phyloP scores from a whole-genome alignment of 2,888 invertebrate species.

The Eupithecia pulchellata region DNA sequence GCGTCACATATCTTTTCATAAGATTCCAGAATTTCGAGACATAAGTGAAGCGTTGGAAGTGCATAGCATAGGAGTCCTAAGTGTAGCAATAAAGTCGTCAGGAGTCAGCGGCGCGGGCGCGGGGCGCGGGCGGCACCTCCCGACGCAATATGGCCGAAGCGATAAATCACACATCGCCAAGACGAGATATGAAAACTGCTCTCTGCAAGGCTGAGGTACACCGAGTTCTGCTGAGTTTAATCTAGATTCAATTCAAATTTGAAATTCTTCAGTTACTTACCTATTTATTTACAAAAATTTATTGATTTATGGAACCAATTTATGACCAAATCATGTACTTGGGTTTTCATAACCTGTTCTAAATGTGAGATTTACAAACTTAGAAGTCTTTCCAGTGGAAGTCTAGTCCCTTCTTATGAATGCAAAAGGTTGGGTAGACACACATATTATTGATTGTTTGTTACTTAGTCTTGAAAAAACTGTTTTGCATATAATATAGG shows the following conservation, averaged over 20 bases:
- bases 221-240: slow-evolving; percentile 46
- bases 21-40: not conserved
- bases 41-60: not conserved
- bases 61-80: not conserved
- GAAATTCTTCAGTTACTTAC: not conserved
- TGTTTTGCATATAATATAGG: no score
- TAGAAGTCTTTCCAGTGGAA: not conserved
- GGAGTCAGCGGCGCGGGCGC: slow-evolving; percentile 31
- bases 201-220: slow-evolving; percentile 50
- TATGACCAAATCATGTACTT: not conserved
- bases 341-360: not conserved
- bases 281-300: no score
- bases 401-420: no score
- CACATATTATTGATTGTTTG: not conserved
- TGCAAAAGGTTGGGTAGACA: not conserved
- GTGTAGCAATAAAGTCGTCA: slow-evolving; percentile 39
- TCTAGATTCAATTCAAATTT: not conserved
- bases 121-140: no score
- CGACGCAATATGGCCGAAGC: slow-evolving; percentile 53
- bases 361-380: not conserved
- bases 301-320: not conserved
- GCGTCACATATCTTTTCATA: not conserved
- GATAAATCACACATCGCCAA: slow-evolving; percentile 68
- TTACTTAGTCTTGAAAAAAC: not conserved
- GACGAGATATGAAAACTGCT: slow-evolving; percentile 71